These are phyloP conservation scores for Scaptomyza reducta DNA, from an alignment of 2,888 invertebrate genomes.

Conservation along the genomic window DNA sequence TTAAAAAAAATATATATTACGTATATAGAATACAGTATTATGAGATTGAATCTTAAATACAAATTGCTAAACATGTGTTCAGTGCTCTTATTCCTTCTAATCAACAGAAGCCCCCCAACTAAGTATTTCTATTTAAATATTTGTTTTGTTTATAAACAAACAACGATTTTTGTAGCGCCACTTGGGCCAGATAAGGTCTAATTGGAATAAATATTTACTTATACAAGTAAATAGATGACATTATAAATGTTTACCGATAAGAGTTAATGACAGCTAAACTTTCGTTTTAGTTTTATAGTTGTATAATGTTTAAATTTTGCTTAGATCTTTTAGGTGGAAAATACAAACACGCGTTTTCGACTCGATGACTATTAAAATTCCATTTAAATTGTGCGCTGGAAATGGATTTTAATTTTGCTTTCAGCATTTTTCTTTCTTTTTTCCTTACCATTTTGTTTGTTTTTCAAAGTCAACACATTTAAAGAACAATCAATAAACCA, in stretches of 20 bases:
- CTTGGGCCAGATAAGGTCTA: slow-evolving; percentile 26
- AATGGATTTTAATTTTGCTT: slow-evolving; percentile 35
- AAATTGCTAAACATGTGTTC: slow-evolving; percentile 24
- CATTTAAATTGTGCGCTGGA: neutral
- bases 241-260: slow-evolving; percentile 23
- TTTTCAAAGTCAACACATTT: slow-evolving; percentile 7
- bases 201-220: slow-evolving; percentile 4
- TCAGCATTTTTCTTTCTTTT: neutral
- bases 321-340: slow-evolving; percentile 3
- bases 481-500: slow-evolving; percentile 45
- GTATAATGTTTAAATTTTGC: neutral
- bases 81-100: slow-evolving; percentile 8
- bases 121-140: slow-evolving; percentile 1
- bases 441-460: no score
- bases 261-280: neutral
- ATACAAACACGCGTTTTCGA: no score
- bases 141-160: slow-evolving; percentile 66
- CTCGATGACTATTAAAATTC: neutral
- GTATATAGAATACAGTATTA: no score
- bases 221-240: neutral
- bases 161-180: slow-evolving; percentile 19
- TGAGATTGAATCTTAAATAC: no score
- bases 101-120: neutral
- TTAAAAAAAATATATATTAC: neutral
- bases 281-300: neutral